Base-by-base conservation (phyloP, 2,113 vertebrate species). In the Riparia riparia region DNA sequence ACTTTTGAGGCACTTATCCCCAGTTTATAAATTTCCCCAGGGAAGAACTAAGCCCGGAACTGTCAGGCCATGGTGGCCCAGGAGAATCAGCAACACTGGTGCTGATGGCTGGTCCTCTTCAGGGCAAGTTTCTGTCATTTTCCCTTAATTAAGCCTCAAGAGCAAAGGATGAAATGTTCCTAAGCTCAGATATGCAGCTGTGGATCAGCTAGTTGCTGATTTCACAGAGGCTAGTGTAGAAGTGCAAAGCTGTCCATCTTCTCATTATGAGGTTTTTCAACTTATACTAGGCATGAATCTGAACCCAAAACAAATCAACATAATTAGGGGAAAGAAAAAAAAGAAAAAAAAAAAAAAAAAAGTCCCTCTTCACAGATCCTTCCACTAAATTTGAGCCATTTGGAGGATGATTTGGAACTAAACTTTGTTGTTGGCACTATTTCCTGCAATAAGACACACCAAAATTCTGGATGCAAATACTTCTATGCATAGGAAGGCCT, bases 331-430 rank as follows among this genome's bases (percentile, higher is more conserved):
- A n/a, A n/a, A n/a, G n/a, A n/a, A n/a, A n/a, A n/a, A n/a, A n/a
- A n/a, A n/a, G n/a, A n/a, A n/a, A 28, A 13, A 2, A 2, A 10
- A 7, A 4, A 31, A 13, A n/a, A 3, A 9, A 4, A 17, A 57
- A 39, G 2, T 45, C 2, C 16, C 18, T n/a, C 6, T 11, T 49
- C 29, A 26, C 16, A 44, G 15, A 37, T 77, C 9, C 21, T 82
- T n/a, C 37, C 42, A 68, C 57, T 15, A 63, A 74, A 72, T 58
- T 19, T 50, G 39, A 85, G 45, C 9, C 7, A 18, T 58, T 91
- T 63, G 2, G 60, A 37, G 60, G n/a, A 51, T n/a, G 12, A 63
- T 90, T 83, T 93, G 51, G 47, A 89, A 60, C 5, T 5, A 34
- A 66, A 37, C 1, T 51, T 57, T 29, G 20, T 44, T 26, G 18